phyloP scores from a whole-genome alignment of 1,140 invertebrate genomes.

The Drosophila hydei region DNA sequence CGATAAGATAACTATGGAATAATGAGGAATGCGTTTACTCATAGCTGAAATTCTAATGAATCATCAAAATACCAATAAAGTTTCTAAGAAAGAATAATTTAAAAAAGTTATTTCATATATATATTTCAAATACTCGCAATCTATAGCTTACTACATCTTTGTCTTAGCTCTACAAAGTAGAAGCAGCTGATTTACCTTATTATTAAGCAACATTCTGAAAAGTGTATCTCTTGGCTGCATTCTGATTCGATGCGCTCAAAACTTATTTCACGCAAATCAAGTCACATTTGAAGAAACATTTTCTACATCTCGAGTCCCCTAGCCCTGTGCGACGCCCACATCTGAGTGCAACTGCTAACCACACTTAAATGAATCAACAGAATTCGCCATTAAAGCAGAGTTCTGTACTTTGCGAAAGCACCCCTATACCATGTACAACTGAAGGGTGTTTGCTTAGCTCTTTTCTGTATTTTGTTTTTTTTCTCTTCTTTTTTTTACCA shows the following conservation, averaged over 20 bases:
- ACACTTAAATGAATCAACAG: conserved; percentile 1
- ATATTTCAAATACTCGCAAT: too few relatives aligned
- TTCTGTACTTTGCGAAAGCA: conserved; percentile 21
- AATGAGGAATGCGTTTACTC: too few relatives aligned
- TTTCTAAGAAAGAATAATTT: too few relatives aligned
- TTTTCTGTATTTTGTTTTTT: neutral
- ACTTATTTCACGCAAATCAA: conserved; percentile 1
- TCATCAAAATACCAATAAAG: too few relatives aligned
- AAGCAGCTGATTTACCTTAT: too few relatives aligned
- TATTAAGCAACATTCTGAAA: too few relatives aligned
- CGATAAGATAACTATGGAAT: too few relatives aligned
- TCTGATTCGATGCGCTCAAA: neutral
- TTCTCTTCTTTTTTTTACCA: conserved; percentile 29
- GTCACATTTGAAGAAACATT: neutral
- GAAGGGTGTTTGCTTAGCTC: conserved; percentile 13
- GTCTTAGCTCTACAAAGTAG: too few relatives aligned
- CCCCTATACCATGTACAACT: conserved; percentile 19
- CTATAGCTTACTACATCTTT: too few relatives aligned
- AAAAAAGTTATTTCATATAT: too few relatives aligned
- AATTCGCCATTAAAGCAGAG: conserved; percentile 15
- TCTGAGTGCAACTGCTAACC: neutral
- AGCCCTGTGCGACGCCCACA: neutral
- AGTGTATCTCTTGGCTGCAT: neutral
- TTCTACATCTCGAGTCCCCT: neutral
- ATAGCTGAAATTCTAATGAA: too few relatives aligned